These are phyloP conservation scores for Serrognathus titanus DNA, from an alignment of 2,888 invertebrate species.

Conservation along the genomic window DNA sequence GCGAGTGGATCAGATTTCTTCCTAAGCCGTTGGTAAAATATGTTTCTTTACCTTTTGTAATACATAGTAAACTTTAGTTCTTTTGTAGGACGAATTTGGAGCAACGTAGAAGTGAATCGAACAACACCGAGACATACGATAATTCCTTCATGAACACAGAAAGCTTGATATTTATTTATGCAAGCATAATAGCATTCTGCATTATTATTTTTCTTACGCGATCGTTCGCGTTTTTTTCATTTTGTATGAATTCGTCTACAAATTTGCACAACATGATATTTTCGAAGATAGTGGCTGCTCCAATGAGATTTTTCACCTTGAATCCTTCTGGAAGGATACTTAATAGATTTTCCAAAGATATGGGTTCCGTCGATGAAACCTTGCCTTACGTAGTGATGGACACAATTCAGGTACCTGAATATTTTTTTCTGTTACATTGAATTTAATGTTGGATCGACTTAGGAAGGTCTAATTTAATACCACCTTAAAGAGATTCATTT, in stretches of 20 bases:
- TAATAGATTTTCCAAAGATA: conserved; percentile 71
- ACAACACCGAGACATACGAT: conserved; percentile 1
- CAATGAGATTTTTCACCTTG: conserved; percentile 67
- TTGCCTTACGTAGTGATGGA: conserved; percentile 40
- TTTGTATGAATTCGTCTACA: conserved; percentile 55
- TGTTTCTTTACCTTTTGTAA: not conserved
- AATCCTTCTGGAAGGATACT: conserved; percentile 64
- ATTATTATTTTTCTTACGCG: conserved; percentile 38
- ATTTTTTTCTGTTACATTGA: not conserved
- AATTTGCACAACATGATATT: conserved; percentile 56
- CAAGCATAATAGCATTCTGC: conserved; percentile 44
- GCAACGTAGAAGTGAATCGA: conserved; percentile 28
- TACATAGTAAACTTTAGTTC: not conserved
- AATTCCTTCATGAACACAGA: conserved; percentile 2
- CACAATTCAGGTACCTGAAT: conserved; percentile 13
- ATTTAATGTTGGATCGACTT: no score
- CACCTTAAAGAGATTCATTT: no score
- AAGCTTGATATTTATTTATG: conserved; percentile 9
- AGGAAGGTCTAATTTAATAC: no score
- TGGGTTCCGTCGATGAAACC: conserved; percentile 57
- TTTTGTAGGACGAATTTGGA: conserved; percentile 41
- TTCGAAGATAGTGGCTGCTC: conserved; percentile 58
- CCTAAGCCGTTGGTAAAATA: conserved; percentile 67
- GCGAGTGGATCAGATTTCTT: conserved; percentile 78
- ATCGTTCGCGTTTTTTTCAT: conserved; percentile 53